Percentiles rank a stretch among this genome's conserved stretches.
These are phyloP conservation scores for Halcyon malimbica DNA, from an alignment of 2,113 vertebrate genomes.

Conservation along the genomic window DNA sequence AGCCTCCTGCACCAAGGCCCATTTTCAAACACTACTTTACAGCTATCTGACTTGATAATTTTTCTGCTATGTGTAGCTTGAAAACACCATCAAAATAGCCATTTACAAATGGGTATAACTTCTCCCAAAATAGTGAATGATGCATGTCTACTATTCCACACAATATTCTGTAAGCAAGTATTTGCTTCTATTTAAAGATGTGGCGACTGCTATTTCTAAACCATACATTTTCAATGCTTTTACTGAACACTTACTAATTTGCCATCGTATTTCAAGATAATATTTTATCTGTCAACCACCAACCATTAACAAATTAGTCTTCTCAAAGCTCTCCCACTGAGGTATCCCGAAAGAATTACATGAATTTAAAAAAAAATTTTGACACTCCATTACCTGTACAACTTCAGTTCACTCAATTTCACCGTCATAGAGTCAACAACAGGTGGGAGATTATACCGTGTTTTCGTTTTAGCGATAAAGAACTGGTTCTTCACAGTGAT, in stretches of 20 bases:
- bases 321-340: background rate
- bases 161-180: background rate
- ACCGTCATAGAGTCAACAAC: conserved; percentile 91
- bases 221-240: background rate
- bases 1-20: background rate
- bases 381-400: conserved; percentile 85
- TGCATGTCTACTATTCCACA: background rate
- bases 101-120: background rate
- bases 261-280: background rate
- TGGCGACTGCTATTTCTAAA: background rate
- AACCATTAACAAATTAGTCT: background rate
- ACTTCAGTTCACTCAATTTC: conserved; percentile 90
- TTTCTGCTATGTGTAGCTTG: background rate
- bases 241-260: background rate
- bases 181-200: background rate
- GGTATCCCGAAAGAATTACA: background rate
- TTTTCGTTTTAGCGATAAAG: conserved; percentile 77
- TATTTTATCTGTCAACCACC: background rate
- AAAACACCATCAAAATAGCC: background rate
- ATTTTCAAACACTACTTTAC: background rate
- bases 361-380: background rate
- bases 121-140: background rate
- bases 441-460: conserved; percentile 81
- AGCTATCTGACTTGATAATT: background rate
- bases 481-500: conserved; percentile 91